phyloP scores from a whole-genome alignment of 2,797 vertebrate species.

The Xiphorhynchus erythropygius region DNA sequence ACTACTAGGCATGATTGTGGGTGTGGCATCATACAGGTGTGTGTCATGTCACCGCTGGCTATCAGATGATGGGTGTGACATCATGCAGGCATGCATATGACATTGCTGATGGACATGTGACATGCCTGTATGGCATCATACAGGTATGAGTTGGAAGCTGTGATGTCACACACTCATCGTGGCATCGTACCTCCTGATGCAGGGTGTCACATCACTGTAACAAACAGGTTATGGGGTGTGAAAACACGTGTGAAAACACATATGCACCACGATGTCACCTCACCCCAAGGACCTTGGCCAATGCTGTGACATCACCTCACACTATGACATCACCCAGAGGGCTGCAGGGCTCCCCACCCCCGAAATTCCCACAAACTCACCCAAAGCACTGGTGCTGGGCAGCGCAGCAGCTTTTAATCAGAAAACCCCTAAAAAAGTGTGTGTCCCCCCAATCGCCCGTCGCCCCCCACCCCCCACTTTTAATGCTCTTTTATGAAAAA shows the following conservation, averaged over 20 bases:
- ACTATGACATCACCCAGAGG: not conserved
- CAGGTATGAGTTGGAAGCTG: rapidly evolving
- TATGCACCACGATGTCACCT: not conserved
- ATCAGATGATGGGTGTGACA: not conserved
- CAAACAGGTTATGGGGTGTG: rapidly evolving
- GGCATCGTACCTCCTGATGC: not conserved
- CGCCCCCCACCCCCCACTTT: not conserved
- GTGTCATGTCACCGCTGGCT: not conserved
- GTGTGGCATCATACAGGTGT: not conserved
- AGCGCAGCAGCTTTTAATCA: slow-evolving; percentile 18
- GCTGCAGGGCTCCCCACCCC: rapidly evolving
- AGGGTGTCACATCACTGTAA: not conserved
- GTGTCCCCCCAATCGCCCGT: not conserved
- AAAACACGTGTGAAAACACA: not conserved
- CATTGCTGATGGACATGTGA: not conserved
- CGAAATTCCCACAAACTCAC: not conserved
- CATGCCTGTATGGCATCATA: not conserved
- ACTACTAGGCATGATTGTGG: rapidly evolving
- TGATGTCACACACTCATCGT: not conserved
- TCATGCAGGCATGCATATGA: rapidly evolving
- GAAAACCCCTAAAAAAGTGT: not conserved
- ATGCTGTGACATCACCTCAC: not conserved
- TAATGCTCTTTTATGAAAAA: slow-evolving; percentile 44
- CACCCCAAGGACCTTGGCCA: not conserved
- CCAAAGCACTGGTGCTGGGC: not conserved